Percentiles rank a stretch among this genome's conserved stretches.
Evolutionary conservation across 1,140 invertebrate genomes (phyloP).

Genomic region (Trissolcus basalis): DNA sequence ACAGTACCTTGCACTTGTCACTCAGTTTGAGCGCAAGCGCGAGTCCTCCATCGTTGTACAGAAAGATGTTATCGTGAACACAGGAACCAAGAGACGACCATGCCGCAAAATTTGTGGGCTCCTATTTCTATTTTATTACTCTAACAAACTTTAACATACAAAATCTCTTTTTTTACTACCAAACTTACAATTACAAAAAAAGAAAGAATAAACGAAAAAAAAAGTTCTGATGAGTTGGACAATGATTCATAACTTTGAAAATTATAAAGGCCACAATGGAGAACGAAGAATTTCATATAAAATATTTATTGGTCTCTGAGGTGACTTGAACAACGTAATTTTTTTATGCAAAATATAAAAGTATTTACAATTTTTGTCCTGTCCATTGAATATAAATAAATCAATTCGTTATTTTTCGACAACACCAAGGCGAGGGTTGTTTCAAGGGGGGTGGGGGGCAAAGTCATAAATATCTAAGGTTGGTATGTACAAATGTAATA

Average conservation of each 20-base stretch:
- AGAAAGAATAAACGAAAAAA: too few species aligned
- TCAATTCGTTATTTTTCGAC: conserved; percentile 38
- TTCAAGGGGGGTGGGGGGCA: too few species aligned
- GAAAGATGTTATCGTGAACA: conserved; percentile 76
- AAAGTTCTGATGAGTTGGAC: not conserved
- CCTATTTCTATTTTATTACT: conserved; percentile 24
- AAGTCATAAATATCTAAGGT: conserved; percentile 17
- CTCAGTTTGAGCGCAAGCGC: conserved; percentile 79
- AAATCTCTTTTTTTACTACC: not conserved
- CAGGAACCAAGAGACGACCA: conserved; percentile 71
- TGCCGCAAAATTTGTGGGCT: conserved; percentile 49
- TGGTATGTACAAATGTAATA: conserved; percentile 22
- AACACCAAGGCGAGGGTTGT: too few species aligned
- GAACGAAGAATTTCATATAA: conserved; percentile 69
- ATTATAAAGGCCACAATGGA: conserved; percentile 63
- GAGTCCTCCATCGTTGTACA: conserved; percentile 76
- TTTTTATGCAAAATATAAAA: conserved; percentile 72
- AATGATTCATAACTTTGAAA: not conserved
- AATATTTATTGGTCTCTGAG: conserved; percentile 71
- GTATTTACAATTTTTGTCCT: conserved; percentile 69
- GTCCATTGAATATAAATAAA: conserved; percentile 67
- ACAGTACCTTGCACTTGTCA: conserved; percentile 80
- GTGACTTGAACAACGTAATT: conserved; percentile 47
- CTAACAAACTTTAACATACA: not conserved
- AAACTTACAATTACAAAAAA: too few species aligned